phyloP scores from a whole-genome alignment of 2,113 vertebrate genomes.

The Neolamprologus toae region DNA sequence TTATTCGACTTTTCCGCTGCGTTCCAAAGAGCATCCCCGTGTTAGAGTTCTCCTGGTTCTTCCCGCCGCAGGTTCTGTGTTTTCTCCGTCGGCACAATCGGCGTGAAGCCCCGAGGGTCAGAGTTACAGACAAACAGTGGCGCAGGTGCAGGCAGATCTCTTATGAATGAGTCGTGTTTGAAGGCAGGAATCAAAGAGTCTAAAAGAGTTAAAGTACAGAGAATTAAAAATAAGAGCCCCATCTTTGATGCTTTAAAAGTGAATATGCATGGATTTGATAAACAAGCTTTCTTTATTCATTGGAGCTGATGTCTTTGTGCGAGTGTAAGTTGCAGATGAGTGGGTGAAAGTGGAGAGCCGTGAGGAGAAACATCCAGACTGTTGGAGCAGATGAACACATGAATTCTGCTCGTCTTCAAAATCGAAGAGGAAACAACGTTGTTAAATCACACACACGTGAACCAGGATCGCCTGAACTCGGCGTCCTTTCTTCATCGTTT shows the following conservation, averaged over 20 bases:
- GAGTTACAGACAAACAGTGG: background rate
- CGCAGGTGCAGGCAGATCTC: background rate
- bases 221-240: background rate
- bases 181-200: background rate
- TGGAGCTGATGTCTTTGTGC: background rate
- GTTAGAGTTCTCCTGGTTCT: background rate
- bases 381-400: background rate
- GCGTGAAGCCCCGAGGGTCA: background rate
- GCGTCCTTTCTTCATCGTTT: background rate
- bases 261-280: background rate
- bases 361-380: background rate
- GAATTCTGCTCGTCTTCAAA: background rate
- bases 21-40: constrained; percentile 3
- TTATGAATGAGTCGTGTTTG: background rate
- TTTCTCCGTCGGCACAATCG: background rate
- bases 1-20: constrained; percentile 27
- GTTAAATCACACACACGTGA: background rate
- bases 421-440: accelerated
- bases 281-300: background rate
- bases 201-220: background rate
- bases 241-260: background rate
- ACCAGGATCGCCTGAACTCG: background rate
- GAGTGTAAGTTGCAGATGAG: constrained; percentile 43
- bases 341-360: background rate
- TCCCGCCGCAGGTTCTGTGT: background rate